Conservation (phyloP, 1,140 invertebrate genomes). For the Stenopsyche tienmushanensis region DNA sequence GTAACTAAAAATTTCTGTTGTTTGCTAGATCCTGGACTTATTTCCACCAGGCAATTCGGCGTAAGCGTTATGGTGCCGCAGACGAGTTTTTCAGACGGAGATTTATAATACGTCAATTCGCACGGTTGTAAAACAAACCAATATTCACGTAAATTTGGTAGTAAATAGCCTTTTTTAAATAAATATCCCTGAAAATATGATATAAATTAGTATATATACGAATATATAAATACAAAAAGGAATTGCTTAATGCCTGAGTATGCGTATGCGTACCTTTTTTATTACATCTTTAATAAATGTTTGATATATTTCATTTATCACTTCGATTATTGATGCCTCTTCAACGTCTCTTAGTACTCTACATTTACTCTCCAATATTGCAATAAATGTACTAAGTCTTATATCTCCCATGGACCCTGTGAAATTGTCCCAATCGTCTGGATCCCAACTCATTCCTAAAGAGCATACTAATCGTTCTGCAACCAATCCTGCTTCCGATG, state of each 20-base stretch:
- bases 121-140: conserved; percentile 78
- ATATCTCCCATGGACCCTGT: conserved; percentile 62
- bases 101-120: conserved; percentile 74
- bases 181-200: conserved; percentile 62
- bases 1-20: conserved; percentile 60
- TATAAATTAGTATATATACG: conserved; percentile 11
- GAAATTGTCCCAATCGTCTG: conserved; percentile 64
- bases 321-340: conserved; percentile 65
- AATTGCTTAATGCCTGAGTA: neutral
- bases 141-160: conserved; percentile 74
- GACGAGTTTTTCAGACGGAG: conserved; percentile 68
- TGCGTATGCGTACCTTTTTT: conserved; percentile 65
- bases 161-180: conserved; percentile 70
- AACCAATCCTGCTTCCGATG: conserved; percentile 65
- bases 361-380: conserved; percentile 72
- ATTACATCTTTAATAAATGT: conserved; percentile 79
- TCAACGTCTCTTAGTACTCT: conserved; percentile 60
- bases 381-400: conserved; percentile 67
- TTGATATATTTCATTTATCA: conserved; percentile 72
- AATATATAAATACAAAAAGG: neutral
- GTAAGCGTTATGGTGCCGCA: conserved; percentile 68
- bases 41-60: conserved; percentile 66
- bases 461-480: conserved; percentile 66
- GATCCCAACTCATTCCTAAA: conserved; percentile 67
- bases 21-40: conserved; percentile 56